Conservation (phyloP, 2,888 invertebrate genomes). For the Baronia brevicornis region DNA sequence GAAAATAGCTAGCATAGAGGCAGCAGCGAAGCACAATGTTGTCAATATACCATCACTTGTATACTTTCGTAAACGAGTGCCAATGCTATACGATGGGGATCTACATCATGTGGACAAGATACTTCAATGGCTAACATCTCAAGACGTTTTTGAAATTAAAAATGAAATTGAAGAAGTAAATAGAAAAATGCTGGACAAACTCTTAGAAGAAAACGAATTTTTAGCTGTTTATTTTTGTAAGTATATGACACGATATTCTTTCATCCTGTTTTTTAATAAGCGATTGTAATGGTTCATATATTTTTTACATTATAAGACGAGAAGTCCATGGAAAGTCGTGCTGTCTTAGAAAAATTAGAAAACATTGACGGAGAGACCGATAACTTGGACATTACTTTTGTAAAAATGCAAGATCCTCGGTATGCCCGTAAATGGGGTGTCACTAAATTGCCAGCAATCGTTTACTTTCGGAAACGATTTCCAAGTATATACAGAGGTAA, state of each 20-base stretch:
- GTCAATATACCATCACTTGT: constrained; percentile 90
- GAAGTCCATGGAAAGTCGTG: constrained; percentile 85
- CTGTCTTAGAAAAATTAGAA: constrained; percentile 90
- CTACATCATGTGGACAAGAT: constrained; percentile 90
- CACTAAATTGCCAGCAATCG: constrained; percentile 91
- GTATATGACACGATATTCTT: constrained; percentile 37
- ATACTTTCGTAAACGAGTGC: constrained; percentile 88
- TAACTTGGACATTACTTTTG: constrained; percentile 94
- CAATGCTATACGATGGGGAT: constrained; percentile 93
- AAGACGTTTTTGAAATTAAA: constrained; percentile 95
- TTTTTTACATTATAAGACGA: constrained; percentile 78
- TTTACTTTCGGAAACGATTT: constrained; percentile 93
- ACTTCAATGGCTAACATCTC: constrained; percentile 92
- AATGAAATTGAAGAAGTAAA: constrained; percentile 98
- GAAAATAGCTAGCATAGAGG: constrained; percentile 88
- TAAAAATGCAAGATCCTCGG: constrained; percentile 93
- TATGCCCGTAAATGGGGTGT: constrained; percentile 97
- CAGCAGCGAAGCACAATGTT: constrained; percentile 87
- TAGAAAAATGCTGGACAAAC: constrained; percentile 95
- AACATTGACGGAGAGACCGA: constrained; percentile 97
- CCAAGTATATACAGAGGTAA: constrained; percentile 94
- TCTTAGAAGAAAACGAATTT: constrained; percentile 95
- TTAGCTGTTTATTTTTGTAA: constrained; percentile 96
- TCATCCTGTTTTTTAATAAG: background rate
- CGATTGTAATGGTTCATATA: background rate